Base-by-base conservation (phyloP, 2,888 invertebrate species). In the Epirrhoe alternata region DNA sequence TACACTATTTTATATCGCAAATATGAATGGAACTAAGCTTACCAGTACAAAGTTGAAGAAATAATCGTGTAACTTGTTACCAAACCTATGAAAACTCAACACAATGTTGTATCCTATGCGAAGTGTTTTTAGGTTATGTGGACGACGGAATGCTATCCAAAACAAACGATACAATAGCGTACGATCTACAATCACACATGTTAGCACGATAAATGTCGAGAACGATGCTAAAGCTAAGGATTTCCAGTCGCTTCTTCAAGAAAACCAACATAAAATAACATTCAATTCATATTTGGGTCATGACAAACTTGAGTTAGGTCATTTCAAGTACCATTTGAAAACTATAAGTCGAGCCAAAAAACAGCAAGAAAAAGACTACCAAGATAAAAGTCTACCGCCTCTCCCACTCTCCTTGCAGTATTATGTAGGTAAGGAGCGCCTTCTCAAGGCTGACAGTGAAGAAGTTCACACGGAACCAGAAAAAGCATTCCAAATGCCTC, bases 341-440 rank as follows among this genome's bases (percentile, higher is more conserved):
- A 77, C 74, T 33, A 61, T 86, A n/a, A 85, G 81, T 69, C 79
- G 74, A 74, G 87, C 88, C 0, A 88, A 86, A 68, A 67, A 71
- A 55, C 73, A 75, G 1, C 66, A 79, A 56, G 47, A 69, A 30
- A 78, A 79, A 31, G 76, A 84, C 5, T 73, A 76, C n/a, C 66
- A 81, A 12, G 79, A 84, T 52, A 86, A 77, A 60, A 79, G 75
- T 51, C 81, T 88, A 42, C 85, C 92, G 17, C 93, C 94, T 0
- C 77, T 94, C 55, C 95, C 96, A 0, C 57, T 94, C 4, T 82
- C 94, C 0, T 78, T 95, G 66, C 92, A 94, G 75, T 94, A 94
- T 83, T 84, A 89, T 50, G 83, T 88, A 0, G 85, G 89, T 30
- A 81, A 88, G 71, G 86, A 89, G 14, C 80, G 79, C 54, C 72